Evolutionary conservation across 2,797 vertebrate genomes (phyloP), one percentile per base, ranked within the genome.

Genomic region (Tympanoctomys barrerae): DNA sequence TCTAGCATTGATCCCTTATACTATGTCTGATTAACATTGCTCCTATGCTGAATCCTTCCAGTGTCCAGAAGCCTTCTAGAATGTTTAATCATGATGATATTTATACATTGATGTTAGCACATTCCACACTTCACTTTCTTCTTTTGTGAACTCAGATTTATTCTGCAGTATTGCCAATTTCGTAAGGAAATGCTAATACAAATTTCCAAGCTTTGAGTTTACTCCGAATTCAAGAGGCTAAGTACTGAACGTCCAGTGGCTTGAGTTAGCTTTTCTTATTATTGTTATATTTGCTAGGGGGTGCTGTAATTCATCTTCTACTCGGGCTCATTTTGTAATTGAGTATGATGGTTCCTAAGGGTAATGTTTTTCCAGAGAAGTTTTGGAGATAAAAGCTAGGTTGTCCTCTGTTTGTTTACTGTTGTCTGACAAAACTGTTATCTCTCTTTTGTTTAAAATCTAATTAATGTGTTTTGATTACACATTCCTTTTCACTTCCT

Each of bases 361-460:
- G 21, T 49, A 54, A 31, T 46, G 54, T n/a, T 66, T 36, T 9
- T 46, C 36, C 36, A 81, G 87, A 85, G n/a, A 33, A 14, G 7
- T 85, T 95, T 70, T 64, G 42, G 66, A 79, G 86, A 54, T 42
- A 28, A 26, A 75, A 80, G n/a, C 33, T 42, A 80, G 71, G 66
- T 87, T 91, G 64, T 78, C 49, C 28, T 49, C n/a, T 75, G 31
- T 57, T 54, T 95, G 84, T 85, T 94, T 95, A 95, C 26, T 46
- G 70, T 57, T 78, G 49, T 68, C 42, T 95, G 87, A 87, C 81
- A 85, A 87, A 87, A 87, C 54, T 18, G 49, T 83, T 86, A 64
- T 93, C 81, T 97, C 61, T 49, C 85, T 91, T 96, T 93, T 94
- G 89, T 97, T 91, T 95, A 87, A 93, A 97, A 86, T 19, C 71